Conservation (phyloP, 2,113 vertebrate species). For the Cheirogaleus medius region DNA sequence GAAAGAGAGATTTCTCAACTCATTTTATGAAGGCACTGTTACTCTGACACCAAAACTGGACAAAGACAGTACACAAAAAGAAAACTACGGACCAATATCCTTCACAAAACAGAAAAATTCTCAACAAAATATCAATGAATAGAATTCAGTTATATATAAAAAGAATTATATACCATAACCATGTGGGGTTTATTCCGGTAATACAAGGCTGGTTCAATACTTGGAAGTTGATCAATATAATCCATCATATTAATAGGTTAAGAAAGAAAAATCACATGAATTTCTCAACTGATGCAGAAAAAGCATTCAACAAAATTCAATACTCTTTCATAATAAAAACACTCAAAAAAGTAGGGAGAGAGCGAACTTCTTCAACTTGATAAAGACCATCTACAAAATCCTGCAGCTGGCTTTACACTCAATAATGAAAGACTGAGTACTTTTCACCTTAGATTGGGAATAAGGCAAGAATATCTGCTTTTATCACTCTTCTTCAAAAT, state of each 20-base stretch:
- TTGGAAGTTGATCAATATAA: neutral
- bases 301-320: neutral
- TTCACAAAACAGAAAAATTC: neutral
- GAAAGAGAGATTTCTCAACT: neutral
- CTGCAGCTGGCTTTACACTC: neutral
- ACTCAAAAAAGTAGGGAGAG: neutral
- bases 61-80: conserved; percentile 18
- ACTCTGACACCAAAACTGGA: neutral
- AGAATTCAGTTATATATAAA: conserved; percentile 33
- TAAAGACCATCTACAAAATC: neutral
- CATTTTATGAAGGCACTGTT: conserved; percentile 27
- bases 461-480: neutral
- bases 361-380: neutral
- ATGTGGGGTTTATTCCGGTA: conserved; percentile 27
- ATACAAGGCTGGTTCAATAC: conserved; percentile 31
- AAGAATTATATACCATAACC: neutral
- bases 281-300: neutral
- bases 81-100: neutral
- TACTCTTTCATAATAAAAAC: conserved; percentile 10
- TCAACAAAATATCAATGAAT: conserved; percentile 11
- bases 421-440: neutral
- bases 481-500: neutral
- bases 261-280: conserved; percentile 38
- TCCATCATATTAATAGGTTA: neutral
- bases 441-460: neutral